Conservation (phyloP, 1,140 invertebrate species). For the Pygmarrhopalites habei region DNA sequence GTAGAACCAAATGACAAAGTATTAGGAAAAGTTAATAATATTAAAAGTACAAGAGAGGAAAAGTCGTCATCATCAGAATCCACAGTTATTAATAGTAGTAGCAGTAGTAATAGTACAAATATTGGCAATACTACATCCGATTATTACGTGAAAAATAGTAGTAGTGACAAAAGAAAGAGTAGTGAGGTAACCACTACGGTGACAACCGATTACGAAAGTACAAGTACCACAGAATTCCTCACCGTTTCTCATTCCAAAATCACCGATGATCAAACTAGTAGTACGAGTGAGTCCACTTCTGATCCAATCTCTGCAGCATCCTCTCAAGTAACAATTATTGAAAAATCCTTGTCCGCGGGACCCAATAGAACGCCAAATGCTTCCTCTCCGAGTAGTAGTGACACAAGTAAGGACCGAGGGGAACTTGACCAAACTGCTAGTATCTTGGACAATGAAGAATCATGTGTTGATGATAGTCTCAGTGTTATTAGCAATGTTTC, state of each 20-base stretch:
- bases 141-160: too few species aligned
- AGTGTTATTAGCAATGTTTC: constrained; percentile 11
- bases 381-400: constrained; percentile 5
- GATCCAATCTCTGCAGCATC: constrained; percentile 19
- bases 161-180: too few species aligned
- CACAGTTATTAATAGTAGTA: too few species aligned
- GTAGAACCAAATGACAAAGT: too few species aligned
- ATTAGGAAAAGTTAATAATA: too few species aligned
- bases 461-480: constrained; percentile 18
- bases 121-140: too few species aligned
- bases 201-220: background rate
- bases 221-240: background rate
- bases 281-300: constrained; percentile 21
- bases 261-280: constrained; percentile 13
- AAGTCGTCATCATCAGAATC: too few species aligned
- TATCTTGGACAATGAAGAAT: constrained; percentile 8
- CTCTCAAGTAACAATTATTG: constrained; percentile 30
- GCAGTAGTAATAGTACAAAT: too few species aligned
- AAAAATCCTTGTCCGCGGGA: constrained; percentile 9
- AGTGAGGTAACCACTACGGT: background rate
- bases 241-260: constrained; percentile 6
- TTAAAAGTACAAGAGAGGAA: too few species aligned
- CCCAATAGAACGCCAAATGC: background rate
- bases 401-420: constrained; percentile 10
- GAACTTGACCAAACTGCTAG: background rate